Evolutionary conservation across 2,888 invertebrate species (phyloP).

Genomic region (Polia nebulosa): DNA sequence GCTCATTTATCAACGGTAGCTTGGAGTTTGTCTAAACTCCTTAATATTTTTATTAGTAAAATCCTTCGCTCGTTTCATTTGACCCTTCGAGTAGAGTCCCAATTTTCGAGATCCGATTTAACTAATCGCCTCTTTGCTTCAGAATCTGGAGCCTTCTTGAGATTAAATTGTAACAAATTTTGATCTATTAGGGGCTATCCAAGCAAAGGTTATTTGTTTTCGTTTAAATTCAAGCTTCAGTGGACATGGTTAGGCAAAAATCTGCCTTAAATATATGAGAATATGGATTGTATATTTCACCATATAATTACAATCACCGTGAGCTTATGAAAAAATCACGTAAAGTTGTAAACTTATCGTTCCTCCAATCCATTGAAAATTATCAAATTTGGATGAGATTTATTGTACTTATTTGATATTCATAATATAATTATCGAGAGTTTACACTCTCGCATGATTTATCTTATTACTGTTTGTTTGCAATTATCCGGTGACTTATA

Average conservation of each 20-base stretch:
- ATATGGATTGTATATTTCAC: too few relatives aligned
- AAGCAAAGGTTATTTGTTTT: not conserved
- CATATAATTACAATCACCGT: too few relatives aligned
- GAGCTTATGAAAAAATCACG: too few relatives aligned
- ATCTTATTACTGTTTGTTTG: too few relatives aligned
- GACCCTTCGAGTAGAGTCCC: slow-evolving; percentile 32
- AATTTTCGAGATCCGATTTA: slow-evolving; percentile 52
- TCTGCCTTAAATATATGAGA: too few relatives aligned
- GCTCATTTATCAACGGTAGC: not conserved
- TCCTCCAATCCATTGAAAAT: too few relatives aligned
- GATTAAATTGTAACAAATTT: slow-evolving; percentile 36
- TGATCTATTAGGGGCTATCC: not conserved
- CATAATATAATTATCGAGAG: too few relatives aligned
- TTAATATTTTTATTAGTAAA: slow-evolving; percentile 33
- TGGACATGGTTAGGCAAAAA: not conserved
- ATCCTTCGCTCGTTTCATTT: slow-evolving; percentile 36
- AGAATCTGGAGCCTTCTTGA: slow-evolving; percentile 13
- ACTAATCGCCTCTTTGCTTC: slow-evolving; percentile 41
- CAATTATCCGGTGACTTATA: too few relatives aligned
- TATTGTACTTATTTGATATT: too few relatives aligned
- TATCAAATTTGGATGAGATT: too few relatives aligned
- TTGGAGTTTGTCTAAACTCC: not conserved
- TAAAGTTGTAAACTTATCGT: too few relatives aligned
- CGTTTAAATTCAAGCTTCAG: not conserved
- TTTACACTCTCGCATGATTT: too few relatives aligned